Base-by-base conservation (phyloP, 2,797 vertebrate species). In the Avahi laniger region DNA sequence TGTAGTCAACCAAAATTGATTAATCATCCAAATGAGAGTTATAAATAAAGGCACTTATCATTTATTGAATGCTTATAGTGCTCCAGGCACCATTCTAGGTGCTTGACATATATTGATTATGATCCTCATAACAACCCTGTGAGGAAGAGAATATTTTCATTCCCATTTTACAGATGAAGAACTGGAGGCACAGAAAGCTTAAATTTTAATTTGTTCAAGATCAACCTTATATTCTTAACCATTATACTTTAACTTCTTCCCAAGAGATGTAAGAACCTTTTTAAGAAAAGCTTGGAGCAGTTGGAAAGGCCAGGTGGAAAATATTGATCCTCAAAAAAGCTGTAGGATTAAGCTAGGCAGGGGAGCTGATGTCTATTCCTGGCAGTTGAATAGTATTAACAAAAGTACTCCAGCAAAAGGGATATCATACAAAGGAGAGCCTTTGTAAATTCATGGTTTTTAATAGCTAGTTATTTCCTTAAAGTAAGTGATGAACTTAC, bases 131-230 rank as follows among this genome's bases (percentile, higher is more conserved):
- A 76, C 26, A 91, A n/a, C 11, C 14, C 50, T 73, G 7, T 70
- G 30, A 75, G 26, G n/a, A 93, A 96, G 72, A 50, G 14, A 61
- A 33, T 63, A 89, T 50, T 80, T 92, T 89, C 13, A 75, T 76
- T 46, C 5, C 11, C 22, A 93, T 59, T 95, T 95, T 86, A 24
- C 4, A 89, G 70, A 63, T 80, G 7, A 91, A 15, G 20, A 91
- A 38, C 13, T 50, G 24, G 73, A 83, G 50, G 14, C 22, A 80
- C 9, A 83, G 26, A 80, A 91, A 86, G 9, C 59, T 93, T 91
- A 70, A 93, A 80, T 84, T 54, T 79, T 79, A 89, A 79, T 94
- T 89, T 93, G 38, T 22, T 87, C 28, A 82, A 89, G 38, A 70
- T 48, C 43, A 83, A 43, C 46, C 9, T 91, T 76, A 28, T 84